Evolutionary conservation across 2,888 invertebrate genomes (phyloP).

Genomic region (Sinhomidia bicolor): DNA sequence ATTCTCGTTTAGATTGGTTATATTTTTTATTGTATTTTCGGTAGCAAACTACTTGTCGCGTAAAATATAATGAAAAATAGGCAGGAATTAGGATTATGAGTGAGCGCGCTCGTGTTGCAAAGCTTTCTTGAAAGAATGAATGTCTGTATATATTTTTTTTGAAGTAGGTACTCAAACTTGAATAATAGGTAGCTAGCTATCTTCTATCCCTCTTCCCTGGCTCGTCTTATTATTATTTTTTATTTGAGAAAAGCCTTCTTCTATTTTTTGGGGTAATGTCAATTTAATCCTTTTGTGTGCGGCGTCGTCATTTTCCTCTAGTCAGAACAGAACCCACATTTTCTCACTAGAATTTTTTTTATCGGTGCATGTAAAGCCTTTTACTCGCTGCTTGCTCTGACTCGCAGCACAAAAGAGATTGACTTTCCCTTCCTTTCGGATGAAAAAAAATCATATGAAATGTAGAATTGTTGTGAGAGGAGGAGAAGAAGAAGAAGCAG

Average conservation of each 20-base stretch:
- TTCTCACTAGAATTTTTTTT: neutral
- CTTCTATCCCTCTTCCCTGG: neutral
- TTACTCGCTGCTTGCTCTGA: neutral
- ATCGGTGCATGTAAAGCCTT: neutral
- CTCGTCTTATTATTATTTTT: too few relatives aligned
- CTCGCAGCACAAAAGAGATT: neutral
- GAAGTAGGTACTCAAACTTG: too few relatives aligned
- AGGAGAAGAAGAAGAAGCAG: neutral
- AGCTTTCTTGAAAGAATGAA: slow-evolving; percentile 39
- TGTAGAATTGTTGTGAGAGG: neutral
- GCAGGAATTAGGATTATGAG: slow-evolving; percentile 25
- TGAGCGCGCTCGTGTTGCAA: neutral
- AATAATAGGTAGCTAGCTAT: neutral
- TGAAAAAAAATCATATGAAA: neutral
- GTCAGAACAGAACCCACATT: neutral
- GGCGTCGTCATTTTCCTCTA: slow-evolving; percentile 18
- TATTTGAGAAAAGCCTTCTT: slow-evolving; percentile 19
- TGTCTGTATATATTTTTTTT: too few relatives aligned
- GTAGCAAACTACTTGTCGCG: slow-evolving; percentile 33
- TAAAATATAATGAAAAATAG: slow-evolving; percentile 48
- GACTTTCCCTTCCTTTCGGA: too few relatives aligned
- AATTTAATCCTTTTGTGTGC: slow-evolving; percentile 46
- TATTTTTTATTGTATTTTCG: slow-evolving; percentile 15
- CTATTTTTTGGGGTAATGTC: slow-evolving; percentile 41
- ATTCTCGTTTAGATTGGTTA: neutral